Evolutionary conservation across 1,140 invertebrate genomes (phyloP), one percentile per base, ranked within the genome.

Genomic region (Portunus trituberculatus): DNA sequence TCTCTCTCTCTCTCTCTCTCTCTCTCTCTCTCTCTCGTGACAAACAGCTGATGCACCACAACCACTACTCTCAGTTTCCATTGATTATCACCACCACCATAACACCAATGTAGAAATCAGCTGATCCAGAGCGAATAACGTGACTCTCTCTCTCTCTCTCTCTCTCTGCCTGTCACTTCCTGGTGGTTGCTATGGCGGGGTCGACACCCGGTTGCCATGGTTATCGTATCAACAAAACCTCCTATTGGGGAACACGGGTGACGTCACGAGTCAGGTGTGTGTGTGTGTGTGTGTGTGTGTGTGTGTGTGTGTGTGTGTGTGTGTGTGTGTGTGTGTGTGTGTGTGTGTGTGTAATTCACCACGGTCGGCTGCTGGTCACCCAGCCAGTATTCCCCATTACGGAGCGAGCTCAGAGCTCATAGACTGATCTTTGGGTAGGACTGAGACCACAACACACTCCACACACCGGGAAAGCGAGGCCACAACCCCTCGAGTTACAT

Each of bases 231-330:
- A 76, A 76, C 67, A 76, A 76, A 76, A 25, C 12, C 67, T 76
- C 67, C 25, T 20, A 76, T 76, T 76, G 67, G 67, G 67, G n/a
- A 76, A n/a, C 67, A 8, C 12, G 3, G 6, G 67, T 76, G 67
- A 76, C 67, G 67, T 76, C 67, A 76, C 67, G 67, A n/a, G 0
- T n/a, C 67, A 7, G 6, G 20, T 76, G 20, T 76, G 20, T 76
- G 67, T 76, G 67, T 76, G 67, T 76, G 67, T 76, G 67, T 76
- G 67, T 76, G 67, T 76, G 67, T 76, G 52, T 59, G 52, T 59
- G 52, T 59, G 39, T 59, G 52, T 59, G 52, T 59, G 52, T 59
- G 52, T 59, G 52, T 59, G 52, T 59, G 52, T 59, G 52, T 59
- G 52, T 59, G 52, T 59, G 52, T 59, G 39, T 59, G 52, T 59